Conservation (phyloP, 2,797 vertebrate species). For the Borostomias antarcticus region DNA sequence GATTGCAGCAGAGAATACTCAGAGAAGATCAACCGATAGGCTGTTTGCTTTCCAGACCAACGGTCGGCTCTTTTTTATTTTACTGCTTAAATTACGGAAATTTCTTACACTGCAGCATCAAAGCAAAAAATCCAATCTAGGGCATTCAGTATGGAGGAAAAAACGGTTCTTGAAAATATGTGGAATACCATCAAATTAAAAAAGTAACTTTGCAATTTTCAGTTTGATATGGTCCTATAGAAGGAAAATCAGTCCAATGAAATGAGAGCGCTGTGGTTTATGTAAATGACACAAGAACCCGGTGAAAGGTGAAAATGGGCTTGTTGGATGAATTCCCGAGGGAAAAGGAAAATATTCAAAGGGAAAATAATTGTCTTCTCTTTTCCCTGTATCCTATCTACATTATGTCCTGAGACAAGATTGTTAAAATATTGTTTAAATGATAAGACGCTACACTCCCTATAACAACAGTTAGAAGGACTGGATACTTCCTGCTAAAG, state of each 20-base stretch:
- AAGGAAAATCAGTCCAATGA: conserved; percentile 56
- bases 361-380: conserved; percentile 26
- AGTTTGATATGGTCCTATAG: conserved; percentile 49
- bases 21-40: conserved; percentile 55
- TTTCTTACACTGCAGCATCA: conserved; percentile 50
- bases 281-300: conserved; percentile 70
- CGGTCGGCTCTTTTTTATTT: conserved; percentile 32
- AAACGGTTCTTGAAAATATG: conserved; percentile 30
- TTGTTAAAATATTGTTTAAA: too few relatives aligned
- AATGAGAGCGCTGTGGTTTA: conserved; percentile 51
- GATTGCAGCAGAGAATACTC: conserved; percentile 47
- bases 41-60: conserved; percentile 26
- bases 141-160: conserved; percentile 28
- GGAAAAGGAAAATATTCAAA: conserved; percentile 66
- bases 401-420: conserved; percentile 29
- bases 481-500: too few relatives aligned
- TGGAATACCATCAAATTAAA: conserved; percentile 33
- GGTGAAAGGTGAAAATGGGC: conserved; percentile 70
- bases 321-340: conserved; percentile 60
- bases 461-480: too few relatives aligned
- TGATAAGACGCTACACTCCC: too few relatives aligned
- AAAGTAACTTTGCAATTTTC: conserved; percentile 13
- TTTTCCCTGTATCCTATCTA: background rate
- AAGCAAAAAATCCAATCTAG: background rate
- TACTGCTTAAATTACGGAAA: conserved; percentile 60